These are phyloP conservation scores for Macroteleia sp. DNA, from an alignment of 2,888 invertebrate species.

Conservation along the genomic window DNA sequence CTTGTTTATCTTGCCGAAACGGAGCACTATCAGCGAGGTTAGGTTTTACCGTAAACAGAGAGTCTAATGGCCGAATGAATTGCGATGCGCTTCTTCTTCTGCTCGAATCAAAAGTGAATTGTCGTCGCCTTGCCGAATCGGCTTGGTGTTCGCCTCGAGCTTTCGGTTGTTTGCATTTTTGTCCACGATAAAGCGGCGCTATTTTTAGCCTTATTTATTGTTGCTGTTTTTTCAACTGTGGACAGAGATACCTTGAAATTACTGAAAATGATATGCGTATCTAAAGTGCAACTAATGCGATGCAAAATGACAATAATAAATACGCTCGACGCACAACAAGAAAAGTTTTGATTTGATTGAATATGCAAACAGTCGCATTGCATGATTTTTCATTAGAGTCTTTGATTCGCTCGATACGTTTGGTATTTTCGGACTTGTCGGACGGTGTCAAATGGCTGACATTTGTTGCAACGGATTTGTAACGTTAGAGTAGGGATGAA, in stretches of 20 bases:
- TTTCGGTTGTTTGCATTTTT: too few relatives aligned
- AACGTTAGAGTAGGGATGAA: conserved; percentile 9
- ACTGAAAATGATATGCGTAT: conserved; percentile 12
- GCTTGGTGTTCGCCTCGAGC: too few relatives aligned
- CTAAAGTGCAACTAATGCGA: conserved; percentile 12
- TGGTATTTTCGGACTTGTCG: background rate
- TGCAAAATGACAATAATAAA: conserved; percentile 7
- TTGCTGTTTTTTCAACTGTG: background rate
- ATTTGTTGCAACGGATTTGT: conserved; percentile 23
- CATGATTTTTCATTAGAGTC: background rate
- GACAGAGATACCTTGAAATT: conserved; percentile 9
- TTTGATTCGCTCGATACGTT: background rate
- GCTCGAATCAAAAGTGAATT: background rate
- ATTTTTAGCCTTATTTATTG: conserved; percentile 4
- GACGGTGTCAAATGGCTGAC: conserved; percentile 28
- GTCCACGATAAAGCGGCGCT: background rate
- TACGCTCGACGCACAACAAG: background rate
- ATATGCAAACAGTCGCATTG: background rate
- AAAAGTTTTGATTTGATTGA: background rate
- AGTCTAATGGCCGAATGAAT: conserved; percentile 40
- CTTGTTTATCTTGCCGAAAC: conserved; percentile 1
- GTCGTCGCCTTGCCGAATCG: background rate
- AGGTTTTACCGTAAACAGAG: conserved; percentile 52
- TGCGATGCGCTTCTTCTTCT: conserved; percentile 28
- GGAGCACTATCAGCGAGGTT: conserved; percentile 35